These are phyloP conservation scores for Oppia nitens DNA, from an alignment of 1,140 invertebrate species.

Conservation along the genomic window DNA sequence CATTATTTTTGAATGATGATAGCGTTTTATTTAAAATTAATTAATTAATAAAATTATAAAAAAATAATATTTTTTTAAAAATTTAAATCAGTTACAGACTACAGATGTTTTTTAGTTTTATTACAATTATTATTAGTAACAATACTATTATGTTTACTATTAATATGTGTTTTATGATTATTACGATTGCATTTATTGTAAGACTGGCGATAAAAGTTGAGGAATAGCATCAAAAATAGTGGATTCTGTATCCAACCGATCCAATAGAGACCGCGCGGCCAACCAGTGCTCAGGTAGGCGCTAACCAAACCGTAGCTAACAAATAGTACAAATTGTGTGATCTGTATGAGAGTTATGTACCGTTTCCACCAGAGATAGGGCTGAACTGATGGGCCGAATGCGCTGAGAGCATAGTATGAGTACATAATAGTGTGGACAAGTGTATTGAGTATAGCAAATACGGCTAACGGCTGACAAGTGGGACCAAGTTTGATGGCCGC, in stretches of 20 bases:
- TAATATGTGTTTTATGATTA: background rate
- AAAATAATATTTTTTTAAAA: background rate
- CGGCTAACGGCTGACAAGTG: background rate
- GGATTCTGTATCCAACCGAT: background rate
- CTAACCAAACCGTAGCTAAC: background rate
- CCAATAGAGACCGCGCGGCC: background rate
- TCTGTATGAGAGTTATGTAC: conserved; percentile 37
- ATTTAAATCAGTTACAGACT: background rate
- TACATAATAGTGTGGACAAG: conserved; percentile 76
- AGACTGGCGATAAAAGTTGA: conserved; percentile 1
- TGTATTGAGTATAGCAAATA: conserved; percentile 58
- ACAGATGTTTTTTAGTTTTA: background rate
- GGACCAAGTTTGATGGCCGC: background rate
- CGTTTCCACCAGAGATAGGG: conserved; percentile 49
- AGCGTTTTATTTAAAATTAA: too few species aligned
- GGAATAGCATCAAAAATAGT: conserved; percentile 2
- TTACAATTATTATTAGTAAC: background rate
- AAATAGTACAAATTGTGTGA: conserved; percentile 25
- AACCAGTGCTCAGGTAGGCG: background rate
- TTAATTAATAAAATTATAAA: background rate
- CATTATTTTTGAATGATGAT: too few species aligned
- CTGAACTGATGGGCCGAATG: conserved; percentile 59
- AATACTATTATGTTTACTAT: background rate
- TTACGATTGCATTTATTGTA: background rate
- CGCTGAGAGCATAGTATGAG: conserved; percentile 62